Evolutionary conservation across 1,140 invertebrate genomes (phyloP).

Genomic region (Macrostomum lignano): DNA sequence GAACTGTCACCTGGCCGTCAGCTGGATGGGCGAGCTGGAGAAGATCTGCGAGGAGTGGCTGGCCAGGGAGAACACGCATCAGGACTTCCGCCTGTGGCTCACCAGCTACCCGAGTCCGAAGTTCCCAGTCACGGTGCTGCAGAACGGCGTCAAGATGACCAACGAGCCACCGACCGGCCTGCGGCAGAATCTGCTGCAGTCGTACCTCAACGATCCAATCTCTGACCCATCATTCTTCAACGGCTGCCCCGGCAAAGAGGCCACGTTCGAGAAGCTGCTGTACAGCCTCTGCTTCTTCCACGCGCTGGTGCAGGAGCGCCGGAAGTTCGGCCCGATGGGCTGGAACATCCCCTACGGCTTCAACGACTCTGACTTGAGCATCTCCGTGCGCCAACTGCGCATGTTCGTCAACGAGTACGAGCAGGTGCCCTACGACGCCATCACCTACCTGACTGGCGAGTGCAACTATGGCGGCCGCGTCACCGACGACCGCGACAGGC

Average conservation of each 20-base stretch:
- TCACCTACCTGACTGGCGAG: conserved; percentile 27
- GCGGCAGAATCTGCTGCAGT: conserved; percentile 25
- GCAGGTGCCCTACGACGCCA: conserved; percentile 26
- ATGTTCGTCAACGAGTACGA: conserved; percentile 32
- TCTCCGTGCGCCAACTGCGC: conserved; percentile 26
- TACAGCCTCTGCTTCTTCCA: conserved; percentile 29
- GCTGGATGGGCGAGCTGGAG: conserved; percentile 47
- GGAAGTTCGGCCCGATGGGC: conserved; percentile 13
- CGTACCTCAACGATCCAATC: conserved; percentile 28
- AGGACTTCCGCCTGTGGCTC: conserved; percentile 25
- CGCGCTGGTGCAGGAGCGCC: conserved; percentile 24
- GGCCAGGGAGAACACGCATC: conserved; percentile 15
- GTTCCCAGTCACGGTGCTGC: conserved; percentile 14
- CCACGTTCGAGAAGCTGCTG: conserved; percentile 24
- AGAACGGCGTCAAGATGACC: conserved; percentile 34
- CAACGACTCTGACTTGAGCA: conserved; percentile 24
- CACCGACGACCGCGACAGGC: conserved; percentile 27
- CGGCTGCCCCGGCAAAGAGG: conserved; percentile 29
- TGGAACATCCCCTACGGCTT: conserved; percentile 16
- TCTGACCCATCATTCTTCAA: conserved; percentile 25
- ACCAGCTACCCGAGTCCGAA: conserved; percentile 26
- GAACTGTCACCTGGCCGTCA: conserved; percentile 74
- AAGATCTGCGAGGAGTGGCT: conserved; percentile 24
- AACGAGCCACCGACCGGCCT: conserved; percentile 28
- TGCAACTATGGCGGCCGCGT: conserved; percentile 30